Evolutionary conservation across 2,888 invertebrate genomes (phyloP).

Genomic region (Lumbricus terrestris): DNA sequence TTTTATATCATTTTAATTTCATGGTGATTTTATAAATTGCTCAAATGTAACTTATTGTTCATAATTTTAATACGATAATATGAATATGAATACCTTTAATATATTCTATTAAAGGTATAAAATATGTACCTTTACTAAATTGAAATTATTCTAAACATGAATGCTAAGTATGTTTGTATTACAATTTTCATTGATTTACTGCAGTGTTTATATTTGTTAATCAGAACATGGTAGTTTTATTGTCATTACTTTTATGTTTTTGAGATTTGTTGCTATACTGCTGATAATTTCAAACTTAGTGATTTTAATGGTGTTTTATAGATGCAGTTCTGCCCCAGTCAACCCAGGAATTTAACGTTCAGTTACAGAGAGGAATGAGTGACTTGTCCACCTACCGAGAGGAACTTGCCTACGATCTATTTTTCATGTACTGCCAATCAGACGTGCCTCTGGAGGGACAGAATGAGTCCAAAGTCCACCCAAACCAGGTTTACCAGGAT

Average conservation of each 20-base stretch:
- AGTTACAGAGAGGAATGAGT: conserved; percentile 49
- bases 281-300: neutral
- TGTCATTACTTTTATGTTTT: neutral
- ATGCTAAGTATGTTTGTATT: neutral
- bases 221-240: neutral
- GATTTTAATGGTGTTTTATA: conserved; percentile 31
- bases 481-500: conserved; percentile 45
- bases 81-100: too few species aligned
- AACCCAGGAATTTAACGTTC: conserved; percentile 52
- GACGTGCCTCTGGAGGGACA: conserved; percentile 42
- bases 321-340: conserved; percentile 53
- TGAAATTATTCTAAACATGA: neutral
- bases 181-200: neutral
- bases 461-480: conserved; percentile 40
- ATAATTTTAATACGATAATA: too few species aligned
- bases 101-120: too few species aligned
- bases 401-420: conserved; percentile 43
- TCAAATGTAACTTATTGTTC: neutral
- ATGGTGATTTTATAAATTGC: neutral
- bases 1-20: neutral
- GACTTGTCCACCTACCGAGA: conserved; percentile 46
- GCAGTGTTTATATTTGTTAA: neutral
- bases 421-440: conserved; percentile 46
- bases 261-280: neutral
- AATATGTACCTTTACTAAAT: too few species aligned